A percentile compares a stretch with the other conserved stretches of the same genome.
Evolutionary conservation across 1,140 invertebrate genomes (phyloP).

Genomic region (Eueides isabella): DNA sequence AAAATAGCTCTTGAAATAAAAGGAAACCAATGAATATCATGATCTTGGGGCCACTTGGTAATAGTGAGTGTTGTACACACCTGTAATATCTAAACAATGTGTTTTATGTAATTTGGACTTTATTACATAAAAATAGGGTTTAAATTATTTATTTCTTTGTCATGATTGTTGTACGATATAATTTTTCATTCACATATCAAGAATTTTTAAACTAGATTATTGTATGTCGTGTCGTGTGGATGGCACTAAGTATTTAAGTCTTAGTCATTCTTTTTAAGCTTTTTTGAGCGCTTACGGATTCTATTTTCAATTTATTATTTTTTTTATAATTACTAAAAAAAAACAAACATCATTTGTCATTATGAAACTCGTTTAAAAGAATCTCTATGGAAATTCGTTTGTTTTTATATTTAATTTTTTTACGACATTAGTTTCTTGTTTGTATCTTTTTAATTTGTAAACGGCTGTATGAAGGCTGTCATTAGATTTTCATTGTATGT

Average conservation of each 20-base stretch:
- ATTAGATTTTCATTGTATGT: constrained; percentile 74
- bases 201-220: constrained; percentile 60
- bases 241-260: constrained; percentile 45
- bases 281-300: background rate
- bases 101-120: constrained; percentile 20
- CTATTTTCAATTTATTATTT: too few species aligned
- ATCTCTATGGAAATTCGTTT: constrained; percentile 28
- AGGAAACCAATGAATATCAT: constrained; percentile 38
- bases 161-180: constrained; percentile 34
- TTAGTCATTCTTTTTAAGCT: constrained; percentile 14
- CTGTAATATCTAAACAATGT: constrained; percentile 25
- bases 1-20: background rate
- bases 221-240: constrained; percentile 72
- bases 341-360: background rate
- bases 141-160: constrained; percentile 6
- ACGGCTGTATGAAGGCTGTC: constrained; percentile 40
- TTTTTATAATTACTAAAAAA: background rate
- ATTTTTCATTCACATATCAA: constrained; percentile 76
- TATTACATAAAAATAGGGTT: constrained; percentile 18
- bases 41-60: constrained; percentile 73
- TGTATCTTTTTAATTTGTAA: constrained; percentile 25
- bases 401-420: constrained; percentile 30
- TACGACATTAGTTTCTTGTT: constrained; percentile 19
- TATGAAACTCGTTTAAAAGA: constrained; percentile 27
- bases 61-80: constrained; percentile 47